Base-by-base conservation (phyloP, 2,113 vertebrate species). In the Corythoichthys haematopterus region DNA sequence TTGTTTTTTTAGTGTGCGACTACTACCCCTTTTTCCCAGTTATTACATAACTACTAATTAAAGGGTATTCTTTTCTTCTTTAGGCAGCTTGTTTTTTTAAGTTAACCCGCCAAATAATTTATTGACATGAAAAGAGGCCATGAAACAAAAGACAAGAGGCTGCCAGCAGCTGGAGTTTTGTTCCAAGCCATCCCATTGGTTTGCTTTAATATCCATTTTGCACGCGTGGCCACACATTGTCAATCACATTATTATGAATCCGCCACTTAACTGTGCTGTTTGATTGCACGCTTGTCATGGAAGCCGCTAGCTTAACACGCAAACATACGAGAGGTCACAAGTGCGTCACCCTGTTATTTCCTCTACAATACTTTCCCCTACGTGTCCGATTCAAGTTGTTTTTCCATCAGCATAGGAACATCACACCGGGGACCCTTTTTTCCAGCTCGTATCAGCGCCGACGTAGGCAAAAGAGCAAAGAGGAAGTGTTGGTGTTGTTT, bases 401-500 rank as follows among this genome's bases (percentile, higher is more conserved):
- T 81, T 81, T 83, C 76, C 74, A 61, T 65, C 55, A 65, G 47
- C 66, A 65, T 61, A 82, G 61, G 60, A 62, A 46, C 1, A 33
- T 33, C 9, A 12, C 14, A 1, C 35, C 5, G 35, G 56, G 35
- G 36, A 12, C 20, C 36, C 40, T 73, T 69, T 68, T 74, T 79
- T 77, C 69, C 71, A 68, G 58, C 69, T 63, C 36, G 66, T 67
- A 80, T 75, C 43, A 66, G 69, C 40, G 63, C 36, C 48, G 57
- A 78, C 72, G 60, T 20, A 62, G 72, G 74, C 70, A 53, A 37
- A 47, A 62, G 20, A 69, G 61, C 36, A 56, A 46, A 74, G 81
- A 76, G 66, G 68, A 77, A 87, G 84, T 90, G 76, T 65, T 71
- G 4, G 68, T 79, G 76, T 80, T 78, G 65, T 81, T 78, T 84